Evolutionary conservation across 2,888 invertebrate genomes (phyloP).

Genomic region (Agonum fuliginosum): DNA sequence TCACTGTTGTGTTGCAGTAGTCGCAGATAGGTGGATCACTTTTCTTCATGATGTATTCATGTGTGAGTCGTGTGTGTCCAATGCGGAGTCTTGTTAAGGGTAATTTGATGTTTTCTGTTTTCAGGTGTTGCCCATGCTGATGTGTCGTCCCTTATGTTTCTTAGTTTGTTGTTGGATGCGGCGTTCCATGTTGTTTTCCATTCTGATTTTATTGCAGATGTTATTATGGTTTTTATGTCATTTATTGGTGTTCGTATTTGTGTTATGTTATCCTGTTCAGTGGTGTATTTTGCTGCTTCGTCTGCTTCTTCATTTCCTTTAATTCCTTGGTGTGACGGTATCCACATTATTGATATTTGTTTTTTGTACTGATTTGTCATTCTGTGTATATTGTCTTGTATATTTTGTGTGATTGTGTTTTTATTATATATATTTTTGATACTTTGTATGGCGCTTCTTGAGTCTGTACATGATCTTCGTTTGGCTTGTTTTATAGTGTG

Average conservation of each 20-base stretch:
- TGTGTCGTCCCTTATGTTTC: no score
- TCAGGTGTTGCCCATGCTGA: no score
- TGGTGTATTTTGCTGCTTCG: slow-evolving; percentile 22
- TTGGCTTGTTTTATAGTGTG: background rate
- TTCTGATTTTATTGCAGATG: slow-evolving; percentile 9
- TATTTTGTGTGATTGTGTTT: background rate
- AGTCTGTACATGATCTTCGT: slow-evolving; percentile 15
- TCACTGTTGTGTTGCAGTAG: no score
- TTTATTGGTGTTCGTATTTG: background rate
- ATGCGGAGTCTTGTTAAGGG: no score
- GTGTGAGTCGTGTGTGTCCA: no score
- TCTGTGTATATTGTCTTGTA: background rate
- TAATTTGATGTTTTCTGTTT: no score
- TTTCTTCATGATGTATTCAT: no score
- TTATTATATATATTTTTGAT: slow-evolving; percentile 2
- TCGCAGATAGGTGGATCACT: no score
- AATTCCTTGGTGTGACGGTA: slow-evolving; percentile 36
- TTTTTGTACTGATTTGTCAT: background rate
- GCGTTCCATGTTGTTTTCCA: slow-evolving; percentile 21
- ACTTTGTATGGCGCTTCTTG: slow-evolving; percentile 4
- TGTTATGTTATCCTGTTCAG: background rate
- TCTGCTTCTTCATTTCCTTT: slow-evolving; percentile 45
- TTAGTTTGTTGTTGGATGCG: slow-evolving; percentile 32
- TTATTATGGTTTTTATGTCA: slow-evolving; percentile 31
- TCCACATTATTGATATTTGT: slow-evolving; percentile 28